These are phyloP conservation scores for Prunella fulvescens DNA, from an alignment of 2,113 vertebrate species.

Conservation along the genomic window DNA sequence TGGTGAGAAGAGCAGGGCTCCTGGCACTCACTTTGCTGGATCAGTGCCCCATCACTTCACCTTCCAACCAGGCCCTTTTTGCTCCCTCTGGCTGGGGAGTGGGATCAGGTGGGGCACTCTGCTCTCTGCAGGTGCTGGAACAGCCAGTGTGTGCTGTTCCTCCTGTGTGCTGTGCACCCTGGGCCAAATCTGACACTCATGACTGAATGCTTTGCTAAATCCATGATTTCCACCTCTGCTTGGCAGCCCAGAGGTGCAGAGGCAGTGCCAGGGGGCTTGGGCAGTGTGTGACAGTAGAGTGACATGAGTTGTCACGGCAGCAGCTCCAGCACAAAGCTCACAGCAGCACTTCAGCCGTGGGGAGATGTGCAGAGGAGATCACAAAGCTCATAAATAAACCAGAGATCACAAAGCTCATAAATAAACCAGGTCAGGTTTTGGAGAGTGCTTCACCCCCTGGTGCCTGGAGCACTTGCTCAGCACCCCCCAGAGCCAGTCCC, in stretches of 20 bases:
- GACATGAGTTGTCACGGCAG: background rate
- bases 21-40: background rate
- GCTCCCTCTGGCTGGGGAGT: background rate
- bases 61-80: background rate
- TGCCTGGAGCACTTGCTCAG: background rate
- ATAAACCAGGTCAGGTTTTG: background rate
- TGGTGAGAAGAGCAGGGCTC: background rate
- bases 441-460: background rate
- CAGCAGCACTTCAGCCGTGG: background rate
- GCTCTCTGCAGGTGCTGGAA: background rate
- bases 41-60: background rate
- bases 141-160: background rate
- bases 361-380: background rate
- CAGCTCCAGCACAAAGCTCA: background rate
- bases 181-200: background rate
- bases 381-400: background rate
- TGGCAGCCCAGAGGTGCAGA: background rate
- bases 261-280: background rate
- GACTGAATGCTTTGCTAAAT: background rate
- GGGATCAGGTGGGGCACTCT: background rate
- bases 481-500: background rate
- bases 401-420: background rate
- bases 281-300: background rate
- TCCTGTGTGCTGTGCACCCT: background rate
- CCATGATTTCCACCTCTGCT: background rate